Base-by-base conservation (phyloP, 2,113 vertebrate genomes). In the Sardina pilchardus region DNA sequence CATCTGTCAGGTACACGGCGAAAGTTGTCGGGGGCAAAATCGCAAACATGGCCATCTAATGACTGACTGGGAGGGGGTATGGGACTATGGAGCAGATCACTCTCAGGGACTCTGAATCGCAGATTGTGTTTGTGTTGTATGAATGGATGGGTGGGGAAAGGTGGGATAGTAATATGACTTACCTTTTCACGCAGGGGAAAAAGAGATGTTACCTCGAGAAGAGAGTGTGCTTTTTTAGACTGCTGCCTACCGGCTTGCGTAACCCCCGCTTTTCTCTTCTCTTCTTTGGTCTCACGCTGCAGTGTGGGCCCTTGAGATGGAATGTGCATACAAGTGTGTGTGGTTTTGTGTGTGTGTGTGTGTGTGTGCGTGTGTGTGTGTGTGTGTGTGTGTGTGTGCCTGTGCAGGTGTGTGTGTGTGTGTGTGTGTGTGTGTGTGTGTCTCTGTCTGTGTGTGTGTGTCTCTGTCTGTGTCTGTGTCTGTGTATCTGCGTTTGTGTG, bases 1-100 rank as follows among this genome's bases (percentile, higher is more conserved):
- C 63, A 67, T 67, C 63, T 67, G 63, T 67, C 63, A 67, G n/a
- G n/a, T 67, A 67, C 63, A 67, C 26, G 26, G 17, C 63, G n/a
- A 26, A 67, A 12, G 63, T 67, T 67, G n/a, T 67, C n/a, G 7
- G 63, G 63, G 63, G 63, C 63, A 30, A 30, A 30, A 67, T 6
- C 63, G n/a, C 63, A 67, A 67, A 67, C 26, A 12, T 67, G 63
- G 7, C 63, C 24, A 30, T n/a, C n/a, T 67, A 26, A 67, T 67
- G 63, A 67, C 21, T 59, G 21, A 59, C 21, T 59, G 53, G 53
- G 53, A 24, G 53, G 53, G 21, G 21, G 21, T 0, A 4, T 19
- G 6, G 21, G 53, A 34, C n/a, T n/a, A n/a, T 30, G 26, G 63
- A 14, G 3, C 59, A 14, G 26, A 30, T 26, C 26, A 71, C 26